Evolutionary conservation across 2,113 vertebrate species (phyloP).

Genomic region (Nothobranchius kuhntae): DNA sequence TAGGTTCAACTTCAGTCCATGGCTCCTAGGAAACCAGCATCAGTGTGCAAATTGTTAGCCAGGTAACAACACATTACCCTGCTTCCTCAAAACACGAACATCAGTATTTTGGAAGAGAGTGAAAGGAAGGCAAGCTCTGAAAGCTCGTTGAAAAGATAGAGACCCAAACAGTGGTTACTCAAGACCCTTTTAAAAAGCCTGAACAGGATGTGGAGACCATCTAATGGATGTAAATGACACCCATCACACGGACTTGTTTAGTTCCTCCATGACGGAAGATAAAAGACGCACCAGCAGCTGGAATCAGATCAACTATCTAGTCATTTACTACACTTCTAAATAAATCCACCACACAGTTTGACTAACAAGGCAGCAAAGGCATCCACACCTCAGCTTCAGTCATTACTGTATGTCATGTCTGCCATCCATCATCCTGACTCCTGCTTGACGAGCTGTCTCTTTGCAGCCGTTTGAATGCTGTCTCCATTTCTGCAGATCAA

Average conservation of each 20-base stretch:
- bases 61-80: conserved; percentile 29
- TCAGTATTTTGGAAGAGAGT: conserved; percentile 23
- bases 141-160: background rate
- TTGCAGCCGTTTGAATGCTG: conserved; percentile 2
- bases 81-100: conserved; percentile 27
- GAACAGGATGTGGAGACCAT: background rate
- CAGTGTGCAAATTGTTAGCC: conserved; percentile 41
- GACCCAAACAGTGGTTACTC: background rate
- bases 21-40: conserved; percentile 46
- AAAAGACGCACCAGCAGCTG: background rate
- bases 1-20: conserved; percentile 34
- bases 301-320: background rate
- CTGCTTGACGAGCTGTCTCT: background rate
- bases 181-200: background rate
- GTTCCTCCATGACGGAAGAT: background rate
- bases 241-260: background rate
- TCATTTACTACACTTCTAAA: background rate
- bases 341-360: background rate
- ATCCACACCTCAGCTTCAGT: background rate
- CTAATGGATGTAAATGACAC: conserved; percentile 1
- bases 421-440: conserved; percentile 13
- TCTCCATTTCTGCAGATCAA: background rate
- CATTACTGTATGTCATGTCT: too few relatives aligned
- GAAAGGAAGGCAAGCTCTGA: conserved; percentile 2
- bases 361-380: conserved; percentile 4